phyloP scores from a whole-genome alignment of 2,113 vertebrate genomes.

The Larimichthys crocea region DNA sequence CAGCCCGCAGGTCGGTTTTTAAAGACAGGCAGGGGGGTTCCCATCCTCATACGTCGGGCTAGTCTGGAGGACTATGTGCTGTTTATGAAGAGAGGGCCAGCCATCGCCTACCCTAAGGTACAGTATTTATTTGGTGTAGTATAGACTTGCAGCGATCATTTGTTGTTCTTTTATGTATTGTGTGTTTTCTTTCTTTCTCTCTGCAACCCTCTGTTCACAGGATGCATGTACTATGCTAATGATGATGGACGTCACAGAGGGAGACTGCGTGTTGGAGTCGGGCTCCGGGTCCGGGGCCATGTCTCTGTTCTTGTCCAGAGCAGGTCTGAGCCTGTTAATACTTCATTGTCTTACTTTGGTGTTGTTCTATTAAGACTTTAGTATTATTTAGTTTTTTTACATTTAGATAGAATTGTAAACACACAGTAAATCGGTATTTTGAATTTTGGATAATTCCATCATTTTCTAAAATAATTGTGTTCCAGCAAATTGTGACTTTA shows the following conservation, averaged over 20 bases:
- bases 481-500: too few species aligned
- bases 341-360: not conserved
- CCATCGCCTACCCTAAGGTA: constrained; percentile 93
- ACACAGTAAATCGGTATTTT: too few species aligned
- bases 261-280: constrained; percentile 90
- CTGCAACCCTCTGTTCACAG: constrained; percentile 66
- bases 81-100: constrained; percentile 88
- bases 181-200: not conserved
- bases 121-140: not conserved
- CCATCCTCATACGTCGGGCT: constrained; percentile 84
- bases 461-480: too few species aligned
- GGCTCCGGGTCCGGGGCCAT: constrained; percentile 92
- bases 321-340: constrained; percentile 82
- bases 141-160: fast-evolving
- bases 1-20: constrained; percentile 79
- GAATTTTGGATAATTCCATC: too few species aligned
- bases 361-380: too few species aligned
- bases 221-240: constrained; percentile 83
- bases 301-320: constrained; percentile 93
- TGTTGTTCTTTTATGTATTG: not conserved
- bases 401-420: too few species aligned
- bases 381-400: too few species aligned
- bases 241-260: constrained; percentile 90
- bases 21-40: constrained; percentile 63
- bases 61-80: constrained; percentile 91